phyloP scores from a whole-genome alignment of 53 echinoderm and acorn worm species.

The Antedon mediterranea region DNA sequence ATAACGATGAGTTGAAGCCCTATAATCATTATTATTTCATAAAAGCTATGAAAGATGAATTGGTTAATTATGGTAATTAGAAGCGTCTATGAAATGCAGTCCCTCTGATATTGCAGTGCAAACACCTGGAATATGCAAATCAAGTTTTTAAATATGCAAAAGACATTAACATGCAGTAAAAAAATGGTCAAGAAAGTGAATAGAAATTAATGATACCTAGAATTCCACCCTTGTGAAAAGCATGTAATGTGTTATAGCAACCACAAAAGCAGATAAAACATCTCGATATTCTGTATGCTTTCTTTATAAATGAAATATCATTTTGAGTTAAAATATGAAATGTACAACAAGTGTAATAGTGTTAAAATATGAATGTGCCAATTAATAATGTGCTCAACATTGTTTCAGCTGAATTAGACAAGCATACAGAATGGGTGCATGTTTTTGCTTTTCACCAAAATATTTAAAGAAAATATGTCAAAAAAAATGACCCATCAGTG shows the following conservation, averaged over 20 bases:
- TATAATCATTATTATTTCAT: too few relatives aligned
- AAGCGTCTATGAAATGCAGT: background rate
- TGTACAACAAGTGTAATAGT: background rate
- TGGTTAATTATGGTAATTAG: background rate
- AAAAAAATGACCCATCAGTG: background rate
- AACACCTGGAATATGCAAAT: background rate
- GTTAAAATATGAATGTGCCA: background rate
- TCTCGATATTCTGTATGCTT: background rate
- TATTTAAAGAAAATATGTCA: background rate
- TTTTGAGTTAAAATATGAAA: too few relatives aligned
- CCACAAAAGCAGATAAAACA: background rate
- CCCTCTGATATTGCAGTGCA: background rate
- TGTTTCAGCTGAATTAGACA: background rate
- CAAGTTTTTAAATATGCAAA: background rate
- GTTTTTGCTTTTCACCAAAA: background rate
- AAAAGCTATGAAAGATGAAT: too few relatives aligned
- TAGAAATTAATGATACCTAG: background rate
- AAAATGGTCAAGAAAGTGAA: background rate
- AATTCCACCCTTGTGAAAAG: background rate
- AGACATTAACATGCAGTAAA: background rate
- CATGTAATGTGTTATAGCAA: background rate
- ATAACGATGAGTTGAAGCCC: too few relatives aligned
- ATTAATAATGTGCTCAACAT: background rate
- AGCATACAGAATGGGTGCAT: background rate
- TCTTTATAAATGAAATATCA: background rate